Conservation (phyloP, 2,113 vertebrate species). For the Nyctereutes procyonoides region DNA sequence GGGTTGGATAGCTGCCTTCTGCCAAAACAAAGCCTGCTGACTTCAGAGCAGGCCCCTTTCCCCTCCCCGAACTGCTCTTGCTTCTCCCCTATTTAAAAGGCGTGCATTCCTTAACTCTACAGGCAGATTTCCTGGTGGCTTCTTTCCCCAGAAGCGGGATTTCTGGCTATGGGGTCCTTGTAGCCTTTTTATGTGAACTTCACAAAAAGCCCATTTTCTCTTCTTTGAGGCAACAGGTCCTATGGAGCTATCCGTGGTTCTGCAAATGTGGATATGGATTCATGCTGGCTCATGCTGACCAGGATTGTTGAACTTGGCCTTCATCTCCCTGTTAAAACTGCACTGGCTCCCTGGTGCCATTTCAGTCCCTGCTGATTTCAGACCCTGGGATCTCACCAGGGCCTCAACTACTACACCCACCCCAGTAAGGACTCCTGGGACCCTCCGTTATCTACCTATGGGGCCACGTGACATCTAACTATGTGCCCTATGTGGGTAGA, state of each 20-base stretch:
- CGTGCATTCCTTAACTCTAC: background rate
- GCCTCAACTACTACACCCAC: background rate
- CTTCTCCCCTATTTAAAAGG: background rate
- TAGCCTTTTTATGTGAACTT: background rate
- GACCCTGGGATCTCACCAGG: background rate
- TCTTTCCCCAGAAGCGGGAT: background rate
- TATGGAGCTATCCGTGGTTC: slow-evolving; percentile 1
- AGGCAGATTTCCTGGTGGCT: background rate
- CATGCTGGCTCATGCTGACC: background rate
- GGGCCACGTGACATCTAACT: background rate
- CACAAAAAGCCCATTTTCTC: background rate
- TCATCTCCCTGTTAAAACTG: background rate
- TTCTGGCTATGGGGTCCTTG: background rate
- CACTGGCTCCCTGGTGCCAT: background rate
- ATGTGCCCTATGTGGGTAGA: background rate
- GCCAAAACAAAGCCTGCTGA: background rate
- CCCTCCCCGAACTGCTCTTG: background rate
- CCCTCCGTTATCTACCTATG: background rate
- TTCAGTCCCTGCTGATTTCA: background rate
- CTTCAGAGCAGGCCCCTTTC: rapidly evolving
- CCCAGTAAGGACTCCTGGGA: background rate
- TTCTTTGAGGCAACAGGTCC: background rate
- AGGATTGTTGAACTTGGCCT: background rate
- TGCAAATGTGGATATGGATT: background rate
- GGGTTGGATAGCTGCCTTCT: rapidly evolving